phyloP scores from a whole-genome alignment of 2,797 vertebrate genomes.

The Leptatherina wallacei region DNA sequence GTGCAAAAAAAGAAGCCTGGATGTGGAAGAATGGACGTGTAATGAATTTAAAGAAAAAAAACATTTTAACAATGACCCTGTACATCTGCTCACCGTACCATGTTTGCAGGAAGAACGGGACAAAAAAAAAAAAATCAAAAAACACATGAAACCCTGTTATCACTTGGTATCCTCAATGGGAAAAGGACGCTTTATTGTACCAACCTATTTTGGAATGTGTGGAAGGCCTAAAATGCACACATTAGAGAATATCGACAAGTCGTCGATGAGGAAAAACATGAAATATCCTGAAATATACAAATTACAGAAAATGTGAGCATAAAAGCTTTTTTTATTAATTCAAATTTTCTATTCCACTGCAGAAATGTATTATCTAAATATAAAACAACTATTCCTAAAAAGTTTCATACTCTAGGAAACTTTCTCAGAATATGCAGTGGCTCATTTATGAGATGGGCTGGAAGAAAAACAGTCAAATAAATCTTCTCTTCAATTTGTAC shows the following conservation, averaged over 20 bases:
- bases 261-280: no score
- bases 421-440: background rate
- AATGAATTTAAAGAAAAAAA: no score
- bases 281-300: background rate
- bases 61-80: no score
- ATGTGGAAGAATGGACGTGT: no score
- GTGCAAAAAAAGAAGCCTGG: no score
- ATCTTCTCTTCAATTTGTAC: slow-evolving; percentile 28
- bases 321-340: background rate
- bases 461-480: slow-evolving; percentile 2
- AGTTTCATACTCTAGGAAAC: background rate
- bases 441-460: background rate
- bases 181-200: background rate
- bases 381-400: background rate
- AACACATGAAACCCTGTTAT: no score
- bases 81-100: no score
- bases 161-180: no score
- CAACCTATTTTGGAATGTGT: background rate
- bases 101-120: no score
- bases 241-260: no score
- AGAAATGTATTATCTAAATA: background rate
- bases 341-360: background rate
- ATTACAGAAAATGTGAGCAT: background rate
- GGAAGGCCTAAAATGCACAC: no score
- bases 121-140: no score